Base-by-base conservation (phyloP, 2,888 invertebrate species). In the Latrodectus elegans region DNA sequence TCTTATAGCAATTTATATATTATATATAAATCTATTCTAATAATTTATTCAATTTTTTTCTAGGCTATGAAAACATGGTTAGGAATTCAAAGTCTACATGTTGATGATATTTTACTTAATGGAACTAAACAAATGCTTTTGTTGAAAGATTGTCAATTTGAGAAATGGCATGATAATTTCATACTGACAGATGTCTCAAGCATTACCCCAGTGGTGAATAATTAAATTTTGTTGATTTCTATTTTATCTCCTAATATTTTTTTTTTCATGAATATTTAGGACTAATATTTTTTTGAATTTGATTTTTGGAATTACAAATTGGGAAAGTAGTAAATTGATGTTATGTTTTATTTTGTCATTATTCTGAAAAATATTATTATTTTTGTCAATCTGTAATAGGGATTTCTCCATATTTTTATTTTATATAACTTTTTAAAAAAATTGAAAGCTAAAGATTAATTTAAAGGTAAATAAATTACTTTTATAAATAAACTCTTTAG, bases 41-140 rank as follows among this genome's bases (percentile, higher is more conserved):
- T 17, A 14, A 52, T 52, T 65, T 53, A 26, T 17, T 51, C 8
- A 12, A 52, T 67, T 67, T 72, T 12, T 51, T 52, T 76, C 1
- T 65, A 87, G 87, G 12, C 67, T 8, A 52, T 11, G 10, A 81
- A 87, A 60, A 64, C 55, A 17, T 87, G 81, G 87, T 26, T 22
- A 53, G 52, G 72, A 26, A 68, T 73, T 68, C 22, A 73, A 68
- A 53, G 38, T 52, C 51, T 73, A 14, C 26, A 82, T n/a, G 70
- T 8, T 71, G 87, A 77, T 26, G 77, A 77, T 67, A 51, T 87
- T 67, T 67, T 77, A 38, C 12, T 53, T n/a, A 81, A 76, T 72
- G 77, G 77, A 12, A 73, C 73, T 12, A 76, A 77, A 17, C 76
- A 81, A 15, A 22, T 82, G 10, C n/a, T 87, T 3, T 15, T 81